A percentile compares a stretch with the other conserved stretches of the same genome.
Conservation (phyloP, 2,113 vertebrate species). For the Passer domesticus region DNA sequence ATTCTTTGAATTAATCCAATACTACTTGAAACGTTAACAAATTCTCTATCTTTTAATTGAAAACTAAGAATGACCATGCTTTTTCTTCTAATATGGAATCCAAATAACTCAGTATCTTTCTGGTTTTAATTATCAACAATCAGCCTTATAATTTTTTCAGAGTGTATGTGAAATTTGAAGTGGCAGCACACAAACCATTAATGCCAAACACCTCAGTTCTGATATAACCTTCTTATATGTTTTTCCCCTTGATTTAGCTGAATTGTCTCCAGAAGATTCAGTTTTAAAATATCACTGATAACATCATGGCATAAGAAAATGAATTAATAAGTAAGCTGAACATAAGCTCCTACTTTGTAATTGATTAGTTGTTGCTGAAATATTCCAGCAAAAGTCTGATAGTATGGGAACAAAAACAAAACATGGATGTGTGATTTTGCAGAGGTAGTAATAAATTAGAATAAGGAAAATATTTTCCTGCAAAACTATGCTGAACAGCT, state of each 20-base stretch:
- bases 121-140: neutral
- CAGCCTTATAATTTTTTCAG: neutral
- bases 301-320: neutral
- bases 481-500: neutral
- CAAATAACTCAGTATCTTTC: neutral
- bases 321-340: neutral
- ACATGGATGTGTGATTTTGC: neutral
- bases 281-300: neutral
- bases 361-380: neutral
- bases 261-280: neutral
- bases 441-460: neutral
- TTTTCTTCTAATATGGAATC: neutral
- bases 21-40: neutral
- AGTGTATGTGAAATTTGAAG: neutral
- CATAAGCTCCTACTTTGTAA: neutral
- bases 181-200: neutral
- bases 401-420: neutral
- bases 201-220: neutral
- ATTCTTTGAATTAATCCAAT: neutral
- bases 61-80: neutral
- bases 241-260: neutral
- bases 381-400: neutral
- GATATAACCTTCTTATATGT: neutral
- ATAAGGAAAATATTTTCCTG: neutral
- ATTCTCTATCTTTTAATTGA: neutral